Evolutionary conservation across 1,140 invertebrate species (phyloP).

Genomic region (Andrena cerasifolii): DNA sequence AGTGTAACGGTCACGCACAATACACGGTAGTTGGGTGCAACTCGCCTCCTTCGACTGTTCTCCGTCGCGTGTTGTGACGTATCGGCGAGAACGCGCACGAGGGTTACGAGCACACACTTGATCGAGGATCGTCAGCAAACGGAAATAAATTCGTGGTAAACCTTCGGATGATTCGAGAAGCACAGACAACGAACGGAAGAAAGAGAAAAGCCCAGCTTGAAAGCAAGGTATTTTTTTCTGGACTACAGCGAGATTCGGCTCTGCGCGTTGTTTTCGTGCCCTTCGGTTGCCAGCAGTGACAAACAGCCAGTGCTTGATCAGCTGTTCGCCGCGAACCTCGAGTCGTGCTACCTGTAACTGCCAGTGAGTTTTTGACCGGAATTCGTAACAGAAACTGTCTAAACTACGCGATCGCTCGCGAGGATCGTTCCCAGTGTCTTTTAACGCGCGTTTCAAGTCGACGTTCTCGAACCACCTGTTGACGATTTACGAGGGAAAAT

Average conservation of each 20-base stretch:
- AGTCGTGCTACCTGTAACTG: too few relatives aligned
- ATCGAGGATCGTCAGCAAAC: background rate
- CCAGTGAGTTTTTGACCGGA: too few relatives aligned
- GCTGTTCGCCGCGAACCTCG: slow-evolving; percentile 53
- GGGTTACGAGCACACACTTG: background rate
- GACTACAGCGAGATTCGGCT: background rate
- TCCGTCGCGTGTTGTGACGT: background rate
- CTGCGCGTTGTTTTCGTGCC: background rate
- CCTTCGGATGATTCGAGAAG: background rate
- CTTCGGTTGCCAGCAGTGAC: background rate
- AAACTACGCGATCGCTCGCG: background rate
- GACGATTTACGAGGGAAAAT: slow-evolving; percentile 76
- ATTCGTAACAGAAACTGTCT: too few relatives aligned
- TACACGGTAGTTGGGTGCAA: slow-evolving; percentile 21
- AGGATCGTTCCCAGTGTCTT: background rate
- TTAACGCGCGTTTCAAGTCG: slow-evolving; percentile 40
- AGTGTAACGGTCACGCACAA: slow-evolving; percentile 16
- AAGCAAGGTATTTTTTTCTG: slow-evolving; percentile 1
- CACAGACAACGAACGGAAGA: background rate
- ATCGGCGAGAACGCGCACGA: background rate
- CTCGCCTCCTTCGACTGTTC: background rate
- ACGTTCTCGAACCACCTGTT: slow-evolving; percentile 76
- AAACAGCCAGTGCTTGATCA: slow-evolving; percentile 49
- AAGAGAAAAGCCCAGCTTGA: background rate
- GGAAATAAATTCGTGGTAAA: slow-evolving; percentile 27